Evolutionary conservation across 2,888 invertebrate species (phyloP), one percentile per base, ranked within the genome.

Genomic region (Vesta saturnalis): DNA sequence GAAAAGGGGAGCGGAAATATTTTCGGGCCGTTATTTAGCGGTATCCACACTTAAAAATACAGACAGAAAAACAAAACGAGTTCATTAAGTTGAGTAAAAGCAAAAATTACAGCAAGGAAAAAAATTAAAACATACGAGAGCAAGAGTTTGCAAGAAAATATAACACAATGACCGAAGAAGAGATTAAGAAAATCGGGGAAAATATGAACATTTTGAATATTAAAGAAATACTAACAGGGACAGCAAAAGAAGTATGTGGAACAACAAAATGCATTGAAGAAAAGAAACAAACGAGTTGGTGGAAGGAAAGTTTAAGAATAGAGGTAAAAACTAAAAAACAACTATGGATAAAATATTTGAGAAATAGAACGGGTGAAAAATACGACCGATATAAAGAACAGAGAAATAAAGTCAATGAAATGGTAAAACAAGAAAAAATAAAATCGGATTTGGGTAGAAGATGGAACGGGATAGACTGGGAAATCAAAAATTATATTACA

Each of bases 401-500:
- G 19, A 52, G 19, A 19, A 18, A 8, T 19, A 52, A 47, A 16
- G 52, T 52, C 52, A 52, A 52, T 1, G 10, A 52, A 52, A n/a
- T 21, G 52, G 19, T 19, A 18, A 52, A 52, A 18, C 21, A 52
- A 52, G 19, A 12, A 6, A 52, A 52, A 52, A 5, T 19, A 52
- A 52, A 52, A 52, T 2, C 19, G 52, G 4, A 21, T 52, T 52
- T 52, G 18, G 52, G 4, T 6, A 52, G 21, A 52, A 19, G 2
- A 52, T 52, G 52, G n/a, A 52, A 8, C 19, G 52, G 21, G 4
- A 4, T 19, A 12, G 21, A 1, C 12, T 52, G 1, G 52, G 52
- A 52, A 52, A 52, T n/a, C 52, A 52, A 52, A 52, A 52, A 39
- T 8, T 39, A 39, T 39, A n/a, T n/a, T 39, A 39, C n/a, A 39